Evolutionary conservation across 2,888 invertebrate genomes (phyloP), one percentile per base, ranked within the genome.

Genomic region (Drosophila kuntzei): DNA sequence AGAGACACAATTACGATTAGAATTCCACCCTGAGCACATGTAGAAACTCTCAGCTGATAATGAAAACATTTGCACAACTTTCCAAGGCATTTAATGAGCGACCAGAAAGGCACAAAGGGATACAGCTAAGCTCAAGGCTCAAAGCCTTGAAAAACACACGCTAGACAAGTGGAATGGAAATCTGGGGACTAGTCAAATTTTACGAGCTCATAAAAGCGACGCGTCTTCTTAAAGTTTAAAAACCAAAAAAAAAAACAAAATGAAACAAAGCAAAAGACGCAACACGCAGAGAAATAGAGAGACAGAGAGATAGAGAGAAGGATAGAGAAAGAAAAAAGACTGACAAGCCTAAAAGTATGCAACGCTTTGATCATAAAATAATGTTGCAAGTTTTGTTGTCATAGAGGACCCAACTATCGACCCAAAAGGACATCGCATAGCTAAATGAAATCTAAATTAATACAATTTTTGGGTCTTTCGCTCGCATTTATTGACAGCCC

Each of bases 401-500:
- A 53, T 37, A 18, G 12, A 43, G 27, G 57, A 79, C 55, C 68
- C 68, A 71, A 74, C 74, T 77, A 76, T 75, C 76, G 66, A 74
- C 85, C 71, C 59, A 55, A 70, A 62, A 62, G 50, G 50, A 67
- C 59, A 67, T 29, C 61, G 54, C 60, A 61, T 62, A 72, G 79
- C 85, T 70, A 71, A 85, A 84, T 84, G 68, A 86, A 86, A 86
- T 75, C 80, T 71, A 89, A 85, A 89, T 85, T 85, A 85, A 85
- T 85, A 89, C 83, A 77, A 81, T 82, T 81, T 85, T 75, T 67
- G 87, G 89, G 84, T 75, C 67, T 54, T 51, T 57, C 34, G 50
- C 43, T 53, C 58, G 50, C 68, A 69, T 83, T 66, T 86, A 82
- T 82, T 80, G 88, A 83, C 88, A 88, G 87, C 43, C 50, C 32